Evolutionary conservation across 2,888 invertebrate genomes (phyloP).

Genomic region (Agrochola lota): DNA sequence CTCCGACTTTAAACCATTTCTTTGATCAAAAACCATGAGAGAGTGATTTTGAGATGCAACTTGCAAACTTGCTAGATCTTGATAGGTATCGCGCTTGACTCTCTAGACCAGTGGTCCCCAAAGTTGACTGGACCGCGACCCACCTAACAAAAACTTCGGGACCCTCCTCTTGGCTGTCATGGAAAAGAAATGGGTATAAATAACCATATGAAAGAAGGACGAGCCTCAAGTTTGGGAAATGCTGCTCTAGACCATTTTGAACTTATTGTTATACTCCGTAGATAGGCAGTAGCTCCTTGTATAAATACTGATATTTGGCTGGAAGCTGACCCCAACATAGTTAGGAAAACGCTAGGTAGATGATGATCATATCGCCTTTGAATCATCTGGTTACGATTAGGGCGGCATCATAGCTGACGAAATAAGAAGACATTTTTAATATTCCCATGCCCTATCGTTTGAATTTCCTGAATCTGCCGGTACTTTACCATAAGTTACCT

Average conservation of each 20-base stretch:
- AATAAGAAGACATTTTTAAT: background rate
- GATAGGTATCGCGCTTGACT: background rate
- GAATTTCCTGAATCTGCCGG: background rate
- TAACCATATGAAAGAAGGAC: too few species aligned
- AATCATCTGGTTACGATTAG: background rate
- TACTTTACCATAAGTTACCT: background rate
- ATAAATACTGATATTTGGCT: background rate
- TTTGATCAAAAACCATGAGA: background rate
- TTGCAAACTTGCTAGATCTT: background rate
- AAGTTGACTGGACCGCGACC: too few species aligned
- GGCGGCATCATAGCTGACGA: background rate
- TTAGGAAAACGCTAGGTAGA: too few species aligned
- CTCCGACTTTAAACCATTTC: background rate
- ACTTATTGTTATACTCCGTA: background rate
- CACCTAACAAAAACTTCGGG: too few species aligned
- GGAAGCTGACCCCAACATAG: too few species aligned
- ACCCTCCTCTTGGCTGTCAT: too few species aligned
- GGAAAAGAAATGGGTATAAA: too few species aligned
- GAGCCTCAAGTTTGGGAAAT: too few species aligned
- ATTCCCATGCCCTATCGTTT: background rate
- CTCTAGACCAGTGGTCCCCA: background rate
- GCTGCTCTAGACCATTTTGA: background rate
- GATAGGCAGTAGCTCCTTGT: background rate
- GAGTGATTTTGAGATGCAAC: constrained; percentile 1
- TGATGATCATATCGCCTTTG: background rate